Evolutionary conservation across 1,140 invertebrate genomes (phyloP), one percentile per base, ranked within the genome.

Genomic region (Sesamia nonagrioides): DNA sequence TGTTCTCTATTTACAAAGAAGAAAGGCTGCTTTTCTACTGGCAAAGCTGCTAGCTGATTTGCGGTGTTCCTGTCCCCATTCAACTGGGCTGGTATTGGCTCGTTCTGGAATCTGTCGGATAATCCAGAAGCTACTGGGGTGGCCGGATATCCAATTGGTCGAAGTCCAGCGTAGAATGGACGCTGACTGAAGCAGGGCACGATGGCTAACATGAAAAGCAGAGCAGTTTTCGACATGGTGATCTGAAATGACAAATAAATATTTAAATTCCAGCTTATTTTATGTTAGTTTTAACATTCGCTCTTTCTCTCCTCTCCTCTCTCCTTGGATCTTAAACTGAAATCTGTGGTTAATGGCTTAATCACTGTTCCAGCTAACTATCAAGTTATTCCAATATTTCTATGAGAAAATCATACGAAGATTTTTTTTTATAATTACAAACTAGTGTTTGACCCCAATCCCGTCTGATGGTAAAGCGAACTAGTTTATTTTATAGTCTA

Each of bases 21-120:
- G 78, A 95, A 95, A 2, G 95, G 95, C 72, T 89, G 91, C 17
- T 91, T 83, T 42, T 95, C 92, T 56, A 80, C 18, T 7, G 94
- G 94, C 77, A 94, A 60, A 15, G 76, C 77, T 21, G 78, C 89
- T 0, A 95, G 71, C 45, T 87, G 78, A 18, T 93, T 80, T 3
- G 94, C 85, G 35, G 86, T 88, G 8, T 86, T 82, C 52, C 58
- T 85, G 76, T 95, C 94, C 0, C 92, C 91, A 37, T 89, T 89
- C 6, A 92, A 86, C 35, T 80, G 68, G 8, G 82, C 78, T 60
- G 80, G 78, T 37, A 83, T 45, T 3, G 48, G 9, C 13, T 77
- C 42, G n/a, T 63, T 18, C 6, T 17, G 18, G 56, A 77, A 68
- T 17, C 66, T 33, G 56, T 79, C 40, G 27, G 11, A 15, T 21